These are phyloP conservation scores for Drosophila arizonae DNA, from an alignment of 1,140 invertebrate species.

Conservation along the genomic window DNA sequence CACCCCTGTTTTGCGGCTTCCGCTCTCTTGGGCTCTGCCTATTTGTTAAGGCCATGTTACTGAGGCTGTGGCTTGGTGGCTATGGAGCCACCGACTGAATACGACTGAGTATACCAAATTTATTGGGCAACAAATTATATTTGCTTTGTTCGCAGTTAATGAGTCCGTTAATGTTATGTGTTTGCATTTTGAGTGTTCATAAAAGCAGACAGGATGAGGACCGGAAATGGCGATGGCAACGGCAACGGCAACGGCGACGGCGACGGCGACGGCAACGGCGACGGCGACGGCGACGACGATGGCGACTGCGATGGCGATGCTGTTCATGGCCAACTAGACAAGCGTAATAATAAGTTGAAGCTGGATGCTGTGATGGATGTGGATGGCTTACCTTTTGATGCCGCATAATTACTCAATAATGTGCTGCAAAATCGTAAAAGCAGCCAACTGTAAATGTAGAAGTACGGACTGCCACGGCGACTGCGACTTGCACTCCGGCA, in stretches of 20 bases:
- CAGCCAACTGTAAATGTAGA: background rate
- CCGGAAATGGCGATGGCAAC: background rate
- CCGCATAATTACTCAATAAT: conserved; percentile 77
- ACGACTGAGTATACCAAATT: conserved; percentile 54
- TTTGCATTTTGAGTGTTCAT: conserved; percentile 78
- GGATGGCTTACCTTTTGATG: conserved; percentile 45
- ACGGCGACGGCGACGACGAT: too few relatives aligned
- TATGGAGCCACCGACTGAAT: background rate
- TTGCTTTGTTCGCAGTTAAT: conserved; percentile 78
- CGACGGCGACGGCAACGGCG: background rate
- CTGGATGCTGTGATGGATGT: background rate
- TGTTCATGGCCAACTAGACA: conserved; percentile 15
- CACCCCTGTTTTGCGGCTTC: conserved; percentile 63
- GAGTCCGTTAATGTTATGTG: conserved; percentile 80
- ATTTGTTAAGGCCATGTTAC: conserved; percentile 44
- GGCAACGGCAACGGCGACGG: too few relatives aligned
- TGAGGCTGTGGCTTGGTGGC: conserved; percentile 4
- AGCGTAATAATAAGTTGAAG: conserved; percentile 35
- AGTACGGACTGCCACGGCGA: too few relatives aligned
- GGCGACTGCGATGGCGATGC: too few relatives aligned
- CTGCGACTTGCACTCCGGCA: background rate
- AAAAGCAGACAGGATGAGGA: conserved; percentile 43
- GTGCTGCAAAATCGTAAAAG: conserved; percentile 73
- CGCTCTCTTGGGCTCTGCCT: conserved; percentile 47
- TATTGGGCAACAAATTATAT: conserved; percentile 81